Conservation (phyloP, 2,888 invertebrate species). For the Drosophila incognita region DNA sequence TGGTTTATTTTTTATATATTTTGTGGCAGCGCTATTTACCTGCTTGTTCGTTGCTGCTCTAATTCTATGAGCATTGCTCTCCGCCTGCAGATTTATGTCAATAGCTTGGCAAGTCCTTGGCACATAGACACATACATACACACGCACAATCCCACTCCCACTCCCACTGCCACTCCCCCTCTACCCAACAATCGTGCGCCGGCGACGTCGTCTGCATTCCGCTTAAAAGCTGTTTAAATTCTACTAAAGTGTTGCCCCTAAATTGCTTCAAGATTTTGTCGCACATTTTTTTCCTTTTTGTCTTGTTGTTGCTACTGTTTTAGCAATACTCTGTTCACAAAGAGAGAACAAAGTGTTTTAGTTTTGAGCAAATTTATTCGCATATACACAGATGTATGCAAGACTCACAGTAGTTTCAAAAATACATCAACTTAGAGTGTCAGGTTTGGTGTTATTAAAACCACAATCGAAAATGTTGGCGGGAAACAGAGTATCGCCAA, state of each 20-base stretch:
- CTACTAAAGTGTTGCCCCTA: conserved; percentile 65
- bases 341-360: neutral
- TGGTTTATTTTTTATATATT: conserved; percentile 24
- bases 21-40: conserved; percentile 69
- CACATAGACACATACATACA: neutral
- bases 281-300: neutral
- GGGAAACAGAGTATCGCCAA: neutral
- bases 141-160: neutral
- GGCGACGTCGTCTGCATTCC: conserved; percentile 8
- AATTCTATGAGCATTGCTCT: conserved; percentile 66
- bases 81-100: conserved; percentile 67
- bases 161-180: too few relatives aligned
- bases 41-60: conserved; percentile 46
- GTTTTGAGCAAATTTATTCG: neutral
- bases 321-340: neutral
- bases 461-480: neutral
- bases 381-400: neutral
- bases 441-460: neutral
- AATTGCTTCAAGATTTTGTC: conserved; percentile 44
- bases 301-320: conserved; percentile 22
- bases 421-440: neutral
- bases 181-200: neutral
- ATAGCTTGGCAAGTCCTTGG: conserved; percentile 13
- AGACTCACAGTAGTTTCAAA: neutral
- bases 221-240: conserved; percentile 72